Evolutionary conservation across 2,888 invertebrate species (phyloP).

Genomic region (Leptura quadrifasciata): DNA sequence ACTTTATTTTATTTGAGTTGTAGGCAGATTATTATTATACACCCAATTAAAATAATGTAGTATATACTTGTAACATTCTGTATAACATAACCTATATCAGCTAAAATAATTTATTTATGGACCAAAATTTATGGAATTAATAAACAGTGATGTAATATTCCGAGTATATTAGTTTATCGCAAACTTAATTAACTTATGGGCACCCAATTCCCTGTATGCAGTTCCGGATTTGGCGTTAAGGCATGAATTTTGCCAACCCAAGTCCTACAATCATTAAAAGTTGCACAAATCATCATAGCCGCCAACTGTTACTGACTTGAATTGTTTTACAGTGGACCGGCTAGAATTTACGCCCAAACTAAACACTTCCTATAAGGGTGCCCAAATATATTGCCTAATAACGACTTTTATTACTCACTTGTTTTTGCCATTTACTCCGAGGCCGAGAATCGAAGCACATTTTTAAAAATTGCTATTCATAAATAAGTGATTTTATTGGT

Average conservation of each 20-base stretch:
- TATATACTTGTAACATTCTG: too few species aligned
- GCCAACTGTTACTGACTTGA: constrained; percentile 72
- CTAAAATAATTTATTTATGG: too few species aligned
- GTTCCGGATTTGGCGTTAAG: constrained; percentile 12
- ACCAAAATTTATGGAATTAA: too few species aligned
- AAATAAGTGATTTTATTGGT: constrained; percentile 48
- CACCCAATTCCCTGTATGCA: not conserved
- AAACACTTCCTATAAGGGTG: constrained; percentile 66
- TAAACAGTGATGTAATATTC: too few species aligned
- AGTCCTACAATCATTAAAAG: constrained; percentile 65
- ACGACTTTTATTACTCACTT: constrained; percentile 63
- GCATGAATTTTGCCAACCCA: constrained; percentile 17
- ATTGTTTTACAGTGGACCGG: constrained; percentile 69
- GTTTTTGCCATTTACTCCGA: constrained; percentile 57
- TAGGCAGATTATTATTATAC: too few species aligned
- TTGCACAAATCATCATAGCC: constrained; percentile 71
- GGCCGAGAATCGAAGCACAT: constrained; percentile 49
- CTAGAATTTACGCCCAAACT: constrained; percentile 68
- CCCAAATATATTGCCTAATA: constrained; percentile 63
- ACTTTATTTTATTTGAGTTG: too few species aligned
- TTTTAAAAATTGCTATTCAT: constrained; percentile 50
- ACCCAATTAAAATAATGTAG: too few species aligned
- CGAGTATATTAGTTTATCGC: too few species aligned
- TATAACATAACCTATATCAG: too few species aligned
- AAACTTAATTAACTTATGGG: too few species aligned